A percentile compares a stretch with the other conserved stretches of the same genome.
phyloP scores from a whole-genome alignment of 2,113 vertebrate species.

The Syngnathus typhle region DNA sequence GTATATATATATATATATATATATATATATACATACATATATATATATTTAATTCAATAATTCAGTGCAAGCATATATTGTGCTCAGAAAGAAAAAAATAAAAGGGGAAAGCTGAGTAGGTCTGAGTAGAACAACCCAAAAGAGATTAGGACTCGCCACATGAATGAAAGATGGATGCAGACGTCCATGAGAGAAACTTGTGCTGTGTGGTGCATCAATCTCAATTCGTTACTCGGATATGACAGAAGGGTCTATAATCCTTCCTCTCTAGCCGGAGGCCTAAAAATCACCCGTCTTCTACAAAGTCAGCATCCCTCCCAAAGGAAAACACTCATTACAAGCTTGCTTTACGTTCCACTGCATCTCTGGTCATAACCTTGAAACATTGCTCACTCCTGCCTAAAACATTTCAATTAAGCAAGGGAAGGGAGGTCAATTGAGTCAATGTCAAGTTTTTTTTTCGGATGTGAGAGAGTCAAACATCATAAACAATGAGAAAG shows the following conservation, averaged over 20 bases:
- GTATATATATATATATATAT: too few species aligned
- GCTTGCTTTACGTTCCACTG: constrained; percentile 56
- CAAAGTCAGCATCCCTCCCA: constrained; percentile 65
- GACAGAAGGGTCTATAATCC: constrained; percentile 45
- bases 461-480: constrained; percentile 15
- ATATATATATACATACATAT: too few species aligned
- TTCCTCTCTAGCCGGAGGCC: constrained; percentile 40
- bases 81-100: neutral
- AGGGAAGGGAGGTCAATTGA: constrained; percentile 50
- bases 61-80: neutral
- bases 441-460: constrained; percentile 49
- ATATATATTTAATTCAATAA: too few species aligned
- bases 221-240: constrained; percentile 37
- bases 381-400: constrained; percentile 62
- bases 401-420: constrained; percentile 52
- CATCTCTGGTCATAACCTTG: constrained; percentile 59
- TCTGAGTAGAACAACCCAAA: neutral
- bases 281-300: constrained; percentile 61
- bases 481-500: neutral
- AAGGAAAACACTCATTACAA: constrained; percentile 63
- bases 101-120: neutral
- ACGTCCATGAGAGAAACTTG: constrained; percentile 4
- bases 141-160: neutral
- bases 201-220: constrained; percentile 27
- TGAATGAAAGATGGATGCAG: constrained; percentile 1